Percentiles rank a stretch among this genome's conserved stretches.
These are phyloP conservation scores for Melanotaenia duboulayi DNA, from an alignment of 2,113 vertebrate genomes.

Conservation along the genomic window DNA sequence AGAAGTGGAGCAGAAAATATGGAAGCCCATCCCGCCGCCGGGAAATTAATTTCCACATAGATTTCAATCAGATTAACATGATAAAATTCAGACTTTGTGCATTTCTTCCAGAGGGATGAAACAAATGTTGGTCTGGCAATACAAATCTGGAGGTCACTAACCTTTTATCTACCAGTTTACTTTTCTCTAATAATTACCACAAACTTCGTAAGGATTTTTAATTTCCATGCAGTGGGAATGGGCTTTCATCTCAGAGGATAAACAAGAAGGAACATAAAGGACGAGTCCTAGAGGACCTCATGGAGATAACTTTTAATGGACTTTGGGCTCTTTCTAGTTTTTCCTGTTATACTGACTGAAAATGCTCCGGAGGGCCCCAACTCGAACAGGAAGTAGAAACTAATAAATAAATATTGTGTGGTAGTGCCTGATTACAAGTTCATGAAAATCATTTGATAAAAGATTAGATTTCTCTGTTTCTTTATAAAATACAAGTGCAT, in stretches of 20 bases:
- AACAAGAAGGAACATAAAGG: conserved; percentile 20
- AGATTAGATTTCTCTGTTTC: conserved; percentile 51
- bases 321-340: conserved; percentile 16
- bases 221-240: too few relatives aligned
- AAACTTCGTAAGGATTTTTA: too few relatives aligned
- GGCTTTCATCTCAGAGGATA: background rate
- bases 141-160: too few relatives aligned
- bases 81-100: too few relatives aligned
- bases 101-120: too few relatives aligned
- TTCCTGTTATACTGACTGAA: conserved; percentile 36
- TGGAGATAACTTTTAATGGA: conserved; percentile 7
- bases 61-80: too few relatives aligned
- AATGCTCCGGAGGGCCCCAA: conserved; percentile 42
- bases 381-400: conserved; percentile 37
- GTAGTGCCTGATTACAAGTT: conserved; percentile 57
- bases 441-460: conserved; percentile 48
- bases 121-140: too few relatives aligned
- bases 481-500: conserved; percentile 81
- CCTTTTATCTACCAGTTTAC: too few relatives aligned
- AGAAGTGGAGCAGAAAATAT: background rate
- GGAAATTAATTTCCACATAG: too few relatives aligned
- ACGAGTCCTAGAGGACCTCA: conserved; percentile 1
- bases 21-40: too few relatives aligned
- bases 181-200: too few relatives aligned
- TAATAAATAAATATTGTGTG: conserved; percentile 62